Percentiles rank a stretch among this genome's conserved stretches.
Evolutionary conservation across 2,888 invertebrate species (phyloP).

Genomic region (Salpingus planirostris): DNA sequence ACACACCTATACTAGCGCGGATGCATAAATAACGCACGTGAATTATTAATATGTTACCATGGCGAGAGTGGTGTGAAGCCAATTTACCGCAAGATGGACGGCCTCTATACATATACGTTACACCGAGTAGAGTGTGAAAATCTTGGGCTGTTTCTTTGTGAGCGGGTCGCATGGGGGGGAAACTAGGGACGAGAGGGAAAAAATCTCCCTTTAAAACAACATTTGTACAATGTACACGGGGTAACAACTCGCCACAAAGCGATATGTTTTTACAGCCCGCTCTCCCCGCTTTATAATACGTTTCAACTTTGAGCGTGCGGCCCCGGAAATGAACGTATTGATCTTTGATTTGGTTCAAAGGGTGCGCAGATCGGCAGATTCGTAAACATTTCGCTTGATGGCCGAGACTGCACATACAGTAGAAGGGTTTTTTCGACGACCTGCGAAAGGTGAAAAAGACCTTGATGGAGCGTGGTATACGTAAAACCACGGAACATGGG

Average conservation of each 20-base stretch:
- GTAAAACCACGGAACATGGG: constrained; percentile 22
- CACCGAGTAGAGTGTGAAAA: too few relatives aligned
- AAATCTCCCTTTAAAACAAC: constrained; percentile 36
- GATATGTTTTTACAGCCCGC: constrained; percentile 36
- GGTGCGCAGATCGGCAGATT: neutral
- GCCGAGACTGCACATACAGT: neutral
- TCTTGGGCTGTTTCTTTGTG: too few relatives aligned
- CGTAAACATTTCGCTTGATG: neutral
- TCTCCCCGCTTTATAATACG: constrained; percentile 7
- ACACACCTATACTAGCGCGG: too few relatives aligned
- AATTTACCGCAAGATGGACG: too few relatives aligned
- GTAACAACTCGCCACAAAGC: constrained; percentile 38
- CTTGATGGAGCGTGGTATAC: constrained; percentile 22
- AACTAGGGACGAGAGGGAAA: too few relatives aligned
- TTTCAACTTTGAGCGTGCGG: constrained; percentile 20
- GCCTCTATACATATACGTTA: too few relatives aligned
- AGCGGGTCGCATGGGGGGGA: too few relatives aligned
- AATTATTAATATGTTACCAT: too few relatives aligned
- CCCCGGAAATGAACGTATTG: constrained; percentile 13
- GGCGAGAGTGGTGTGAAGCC: too few relatives aligned
- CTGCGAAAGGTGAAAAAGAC: too few relatives aligned
- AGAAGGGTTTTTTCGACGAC: too few relatives aligned
- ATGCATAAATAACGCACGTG: too few relatives aligned
- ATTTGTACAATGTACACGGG: constrained; percentile 31
- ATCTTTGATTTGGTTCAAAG: constrained; percentile 11